phyloP scores from a whole-genome alignment of 2,797 vertebrate genomes.

The Lindbergichthys nudifrons region DNA sequence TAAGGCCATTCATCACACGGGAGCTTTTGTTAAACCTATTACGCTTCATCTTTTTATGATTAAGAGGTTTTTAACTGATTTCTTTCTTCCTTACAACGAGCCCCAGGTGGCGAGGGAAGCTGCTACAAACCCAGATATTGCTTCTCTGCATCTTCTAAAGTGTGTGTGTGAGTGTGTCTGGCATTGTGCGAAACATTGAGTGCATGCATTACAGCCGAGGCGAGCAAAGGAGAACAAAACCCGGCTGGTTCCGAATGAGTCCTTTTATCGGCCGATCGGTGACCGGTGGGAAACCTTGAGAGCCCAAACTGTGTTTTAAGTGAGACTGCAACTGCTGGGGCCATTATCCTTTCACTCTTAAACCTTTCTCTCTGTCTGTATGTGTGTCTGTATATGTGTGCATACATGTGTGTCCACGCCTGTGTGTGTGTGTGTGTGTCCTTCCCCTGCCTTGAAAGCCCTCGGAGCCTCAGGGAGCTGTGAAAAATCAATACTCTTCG shows the following conservation, averaged over 20 bases:
- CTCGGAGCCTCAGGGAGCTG: slow-evolving; percentile 86
- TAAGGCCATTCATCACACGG: slow-evolving; percentile 62
- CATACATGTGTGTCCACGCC: slow-evolving; percentile 73
- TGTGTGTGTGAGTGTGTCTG: slow-evolving; percentile 40
- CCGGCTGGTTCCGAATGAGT: slow-evolving; percentile 75
- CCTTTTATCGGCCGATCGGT: slow-evolving; percentile 78
- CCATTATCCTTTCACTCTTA: slow-evolving; percentile 88
- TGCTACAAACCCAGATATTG: slow-evolving; percentile 46
- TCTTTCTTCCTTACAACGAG: slow-evolving; percentile 19
- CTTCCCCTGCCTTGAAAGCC: slow-evolving; percentile 84
- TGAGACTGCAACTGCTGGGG: slow-evolving; percentile 84
- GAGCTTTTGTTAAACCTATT: slow-evolving; percentile 71
- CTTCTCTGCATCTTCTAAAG: slow-evolving; percentile 45
- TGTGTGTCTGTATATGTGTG: slow-evolving; percentile 76
- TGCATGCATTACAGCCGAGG: slow-evolving; percentile 72
- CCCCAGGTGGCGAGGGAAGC: slow-evolving; percentile 70
- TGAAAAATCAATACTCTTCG: slow-evolving; percentile 89
- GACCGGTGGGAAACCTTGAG: slow-evolving; percentile 81
- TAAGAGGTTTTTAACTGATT: slow-evolving; percentile 70
- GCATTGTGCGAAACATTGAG: slow-evolving; percentile 68
- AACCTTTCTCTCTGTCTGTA: slow-evolving; percentile 79
- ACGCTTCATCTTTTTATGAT: slow-evolving; percentile 73
- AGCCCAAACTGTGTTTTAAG: slow-evolving; percentile 85
- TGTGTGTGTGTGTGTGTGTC: slow-evolving; percentile 69
- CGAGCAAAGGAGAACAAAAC: slow-evolving; percentile 75